Evolutionary conservation across 2,797 vertebrate genomes (phyloP), one percentile per base, ranked within the genome.

Genomic region (Nannoperca australis): DNA sequence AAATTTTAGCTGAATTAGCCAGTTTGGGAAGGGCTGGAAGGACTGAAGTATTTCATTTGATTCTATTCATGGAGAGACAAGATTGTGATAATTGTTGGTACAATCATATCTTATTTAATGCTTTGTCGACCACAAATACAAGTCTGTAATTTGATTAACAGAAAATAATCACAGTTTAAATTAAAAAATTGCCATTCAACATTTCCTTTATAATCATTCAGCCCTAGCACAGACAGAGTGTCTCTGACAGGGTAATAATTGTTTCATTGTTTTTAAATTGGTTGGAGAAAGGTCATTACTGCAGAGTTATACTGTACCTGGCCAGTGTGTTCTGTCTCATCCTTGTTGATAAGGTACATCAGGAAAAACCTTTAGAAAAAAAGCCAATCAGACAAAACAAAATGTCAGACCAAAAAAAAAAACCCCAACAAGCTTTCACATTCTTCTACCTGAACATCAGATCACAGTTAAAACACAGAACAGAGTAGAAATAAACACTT

Each of bases 291-390:
- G 64, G 38, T 51, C 51, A 64, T 14, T 6, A 14, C 17, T 59
- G 59, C 11, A 32, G 59, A 59, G 18, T 60, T 44, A 78, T 66
- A 63, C 73, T 47, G 59, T 87, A 99, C 98, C 96, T 99, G 98
- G 50, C 98, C 98, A 1, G 98, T 99, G 94, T 99, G 98, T 85
- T 99, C 98, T 0, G 98, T 99, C 93, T 99, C 98, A 84, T 99
- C 98, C 93, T 99, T 99, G 92, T 99, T 99, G 94, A 99, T 98
- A 49, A 99, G 94, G 88, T 99, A 98, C 98, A 99, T 99, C 86
- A 99, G 90, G 90, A 99, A 99, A 95, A 99, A 99, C 93, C 98
- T 99, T 94, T 54, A 91, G 91, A 2, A 79, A 89, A 74, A 79
- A 81, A 22, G 32, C n/a, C 58, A 42, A 59, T 70, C 49, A 87